Conservation (phyloP, 2,888 invertebrate species). For the Mythimna impura region DNA sequence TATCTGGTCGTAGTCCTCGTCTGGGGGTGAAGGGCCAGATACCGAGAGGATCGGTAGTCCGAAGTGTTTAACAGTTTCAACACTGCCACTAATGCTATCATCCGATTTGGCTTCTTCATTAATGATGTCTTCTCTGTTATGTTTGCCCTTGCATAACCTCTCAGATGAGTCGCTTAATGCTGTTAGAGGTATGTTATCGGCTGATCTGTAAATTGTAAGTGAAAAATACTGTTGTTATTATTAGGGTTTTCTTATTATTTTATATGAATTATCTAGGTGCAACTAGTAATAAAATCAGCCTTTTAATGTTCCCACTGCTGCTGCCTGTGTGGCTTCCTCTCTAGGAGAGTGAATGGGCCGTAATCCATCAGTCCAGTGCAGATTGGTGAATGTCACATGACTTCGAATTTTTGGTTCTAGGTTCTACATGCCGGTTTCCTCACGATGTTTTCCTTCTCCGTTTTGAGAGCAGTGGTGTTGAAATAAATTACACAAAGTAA, state of each 20-base stretch:
- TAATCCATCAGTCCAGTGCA: too few species aligned
- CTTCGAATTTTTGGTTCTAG: too few species aligned
- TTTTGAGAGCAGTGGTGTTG: too few species aligned
- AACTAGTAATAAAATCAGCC: too few species aligned
- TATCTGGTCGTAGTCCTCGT: conserved; percentile 92
- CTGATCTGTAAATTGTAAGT: conserved; percentile 77
- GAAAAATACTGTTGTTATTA: neutral
- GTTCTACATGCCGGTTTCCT: too few species aligned
- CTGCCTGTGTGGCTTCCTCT: too few species aligned
- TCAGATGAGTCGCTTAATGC: conserved; percentile 88
- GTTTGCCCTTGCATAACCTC: conserved; percentile 85
- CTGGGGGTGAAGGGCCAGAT: conserved; percentile 95
- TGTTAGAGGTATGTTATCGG: conserved; percentile 87
- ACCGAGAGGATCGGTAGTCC: conserved; percentile 94
- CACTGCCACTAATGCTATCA: conserved; percentile 81
- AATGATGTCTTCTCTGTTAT: conserved; percentile 85
- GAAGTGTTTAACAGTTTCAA: conserved; percentile 91
- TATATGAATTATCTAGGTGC: neutral
- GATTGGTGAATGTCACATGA: too few species aligned
- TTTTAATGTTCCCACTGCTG: too few species aligned
- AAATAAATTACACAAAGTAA: too few species aligned
- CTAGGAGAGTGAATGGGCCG: too few species aligned
- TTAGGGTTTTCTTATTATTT: neutral
- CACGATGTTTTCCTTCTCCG: too few species aligned
- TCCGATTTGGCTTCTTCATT: conserved; percentile 88